Percentiles rank a stretch among this genome's conserved stretches.
Conservation (phyloP, 2,888 invertebrate species). For the Folsomia manolachei region DNA sequence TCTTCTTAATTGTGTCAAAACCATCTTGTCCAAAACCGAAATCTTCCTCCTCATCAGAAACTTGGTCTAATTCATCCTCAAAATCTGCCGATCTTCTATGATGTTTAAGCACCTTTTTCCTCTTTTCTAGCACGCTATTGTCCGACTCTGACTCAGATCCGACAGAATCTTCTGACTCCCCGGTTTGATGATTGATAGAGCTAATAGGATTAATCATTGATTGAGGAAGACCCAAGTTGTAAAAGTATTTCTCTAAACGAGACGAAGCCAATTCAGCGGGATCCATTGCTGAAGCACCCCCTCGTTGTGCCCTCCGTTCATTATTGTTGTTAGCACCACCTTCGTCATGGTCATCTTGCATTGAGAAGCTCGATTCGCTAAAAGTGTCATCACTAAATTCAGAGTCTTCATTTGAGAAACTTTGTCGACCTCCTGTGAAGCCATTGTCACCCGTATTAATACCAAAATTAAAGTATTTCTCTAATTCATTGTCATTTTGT, state of each 20-base stretch:
- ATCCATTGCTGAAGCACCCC: slow-evolving; percentile 59
- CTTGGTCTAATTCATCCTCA: slow-evolving; percentile 45
- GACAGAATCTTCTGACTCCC: slow-evolving; percentile 47
- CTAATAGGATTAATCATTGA: slow-evolving; percentile 39
- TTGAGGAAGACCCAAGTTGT: slow-evolving; percentile 53
- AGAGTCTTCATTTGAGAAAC: slow-evolving; percentile 52
- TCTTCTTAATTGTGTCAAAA: slow-evolving; percentile 51
- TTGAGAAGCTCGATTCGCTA: slow-evolving; percentile 59
- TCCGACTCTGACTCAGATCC: slow-evolving; percentile 50
- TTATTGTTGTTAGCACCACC: slow-evolving; percentile 48
- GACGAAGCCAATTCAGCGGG: slow-evolving; percentile 77
- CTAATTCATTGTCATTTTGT: slow-evolving; percentile 61
- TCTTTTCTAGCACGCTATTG: slow-evolving; percentile 41
- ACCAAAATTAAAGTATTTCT: slow-evolving; percentile 86
- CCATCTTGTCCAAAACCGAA: slow-evolving; percentile 50
- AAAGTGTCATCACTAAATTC: slow-evolving; percentile 53
- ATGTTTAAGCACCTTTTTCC: slow-evolving; percentile 49
- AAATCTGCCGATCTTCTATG: slow-evolving; percentile 48
- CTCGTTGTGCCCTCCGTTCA: slow-evolving; percentile 53
- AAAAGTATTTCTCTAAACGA: slow-evolving; percentile 82
- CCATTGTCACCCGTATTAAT: slow-evolving; percentile 54
- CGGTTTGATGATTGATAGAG: slow-evolving; percentile 30
- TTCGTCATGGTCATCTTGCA: slow-evolving; percentile 37
- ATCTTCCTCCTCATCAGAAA: slow-evolving; percentile 48
- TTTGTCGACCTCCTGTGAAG: slow-evolving; percentile 63